A percentile compares a stretch with the other conserved stretches of the same genome.
These are phyloP conservation scores for Rhynchomys soricoides DNA, from an alignment of 2,113 vertebrate genomes.

Conservation along the genomic window DNA sequence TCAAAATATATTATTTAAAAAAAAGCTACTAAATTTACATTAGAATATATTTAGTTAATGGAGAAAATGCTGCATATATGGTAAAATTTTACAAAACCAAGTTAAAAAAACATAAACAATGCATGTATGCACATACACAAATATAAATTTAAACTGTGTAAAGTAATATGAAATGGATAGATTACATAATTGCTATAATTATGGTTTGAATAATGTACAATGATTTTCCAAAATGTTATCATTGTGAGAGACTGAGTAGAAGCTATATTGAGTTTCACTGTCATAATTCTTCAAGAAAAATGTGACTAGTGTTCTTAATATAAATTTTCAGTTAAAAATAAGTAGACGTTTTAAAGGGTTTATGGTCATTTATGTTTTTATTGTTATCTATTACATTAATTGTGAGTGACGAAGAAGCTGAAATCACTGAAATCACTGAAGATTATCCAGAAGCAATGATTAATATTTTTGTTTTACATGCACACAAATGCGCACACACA, in stretches of 20 bases:
- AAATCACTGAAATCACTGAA: background rate
- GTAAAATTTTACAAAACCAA: background rate
- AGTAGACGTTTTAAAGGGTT: background rate
- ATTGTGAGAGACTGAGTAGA: background rate
- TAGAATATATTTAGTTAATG: background rate
- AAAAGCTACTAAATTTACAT: background rate
- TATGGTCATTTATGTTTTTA: background rate
- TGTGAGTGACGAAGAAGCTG: background rate
- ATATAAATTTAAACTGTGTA: background rate
- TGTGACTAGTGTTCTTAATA: background rate
- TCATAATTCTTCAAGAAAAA: background rate
- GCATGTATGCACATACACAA: background rate
- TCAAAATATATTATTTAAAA: background rate
- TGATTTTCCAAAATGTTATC: slow-evolving; percentile 22
- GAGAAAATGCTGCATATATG: background rate
- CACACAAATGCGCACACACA: background rate
- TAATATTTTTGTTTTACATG: background rate
- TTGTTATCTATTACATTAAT: background rate
- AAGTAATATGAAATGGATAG: background rate
- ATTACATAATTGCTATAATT: background rate
- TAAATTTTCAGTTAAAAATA: background rate
- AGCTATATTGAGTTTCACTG: background rate
- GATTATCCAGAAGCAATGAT: background rate
- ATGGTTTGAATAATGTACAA: background rate
- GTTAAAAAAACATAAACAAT: background rate